Evolutionary conservation across 2,888 invertebrate genomes (phyloP).

Genomic region (Drosophila mayaguana): DNA sequence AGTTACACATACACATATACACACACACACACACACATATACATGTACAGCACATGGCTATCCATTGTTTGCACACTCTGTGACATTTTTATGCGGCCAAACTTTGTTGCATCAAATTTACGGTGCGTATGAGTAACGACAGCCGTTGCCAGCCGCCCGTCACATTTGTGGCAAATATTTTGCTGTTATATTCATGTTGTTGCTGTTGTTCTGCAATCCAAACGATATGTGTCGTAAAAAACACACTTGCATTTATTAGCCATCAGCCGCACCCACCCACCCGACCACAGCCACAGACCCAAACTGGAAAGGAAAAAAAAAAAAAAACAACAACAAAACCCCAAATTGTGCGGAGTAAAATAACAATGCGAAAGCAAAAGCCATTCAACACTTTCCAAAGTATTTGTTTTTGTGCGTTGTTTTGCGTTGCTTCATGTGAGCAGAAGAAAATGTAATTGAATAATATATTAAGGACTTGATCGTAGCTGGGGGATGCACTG

Average conservation of each 20-base stretch:
- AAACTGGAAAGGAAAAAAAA: conserved; percentile 30
- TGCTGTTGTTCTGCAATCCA: conserved; percentile 53
- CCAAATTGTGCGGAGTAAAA: conserved; percentile 12
- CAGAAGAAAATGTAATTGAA: conserved; percentile 42
- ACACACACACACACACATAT: not conserved
- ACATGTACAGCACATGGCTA: conserved; percentile 35
- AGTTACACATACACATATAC: conserved; percentile 47
- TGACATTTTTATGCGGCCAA: conserved; percentile 78
- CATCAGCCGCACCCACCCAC: conserved; percentile 36
- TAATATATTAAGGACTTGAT: conserved; percentile 27
- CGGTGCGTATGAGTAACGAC: conserved; percentile 80
- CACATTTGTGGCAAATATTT: conserved; percentile 73
- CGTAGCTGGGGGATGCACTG: too few relatives aligned
- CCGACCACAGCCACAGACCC: conserved; percentile 27
- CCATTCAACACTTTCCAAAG: conserved; percentile 33
- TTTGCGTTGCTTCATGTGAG: not conserved
- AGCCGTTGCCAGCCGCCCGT: conserved; percentile 51
- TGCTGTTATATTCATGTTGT: conserved; percentile 44
- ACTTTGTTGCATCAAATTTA: conserved; percentile 80
- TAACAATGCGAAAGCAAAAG: conserved; percentile 31
- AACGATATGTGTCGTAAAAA: conserved; percentile 73
- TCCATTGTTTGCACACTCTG: conserved; percentile 76
- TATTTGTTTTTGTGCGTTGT: conserved; percentile 4
- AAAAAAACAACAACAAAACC: conserved; percentile 6
- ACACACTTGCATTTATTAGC: conserved; percentile 80